phyloP scores from a whole-genome alignment of 37 sponge, comb jelly and placozoan genomes.

The Lycopodina hypogea region DNA sequence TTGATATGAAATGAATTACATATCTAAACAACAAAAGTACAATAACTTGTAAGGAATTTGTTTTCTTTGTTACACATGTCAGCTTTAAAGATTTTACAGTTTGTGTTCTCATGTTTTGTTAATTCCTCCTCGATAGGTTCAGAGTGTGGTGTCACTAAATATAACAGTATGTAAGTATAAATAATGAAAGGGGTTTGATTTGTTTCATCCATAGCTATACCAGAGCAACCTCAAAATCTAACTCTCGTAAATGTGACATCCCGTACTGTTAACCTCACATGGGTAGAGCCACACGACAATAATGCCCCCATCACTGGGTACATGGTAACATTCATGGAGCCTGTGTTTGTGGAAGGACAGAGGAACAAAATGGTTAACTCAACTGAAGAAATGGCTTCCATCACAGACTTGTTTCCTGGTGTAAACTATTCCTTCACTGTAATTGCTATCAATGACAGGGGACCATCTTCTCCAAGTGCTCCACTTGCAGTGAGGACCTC shows the following conservation, averaged over 20 bases:
- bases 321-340: slow-evolving; percentile 21
- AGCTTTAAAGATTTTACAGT: too few relatives aligned
- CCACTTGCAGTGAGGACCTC: too few relatives aligned
- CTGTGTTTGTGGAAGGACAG: slow-evolving; percentile 24
- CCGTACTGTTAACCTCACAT: slow-evolving; percentile 14
- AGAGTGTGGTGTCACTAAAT: background rate
- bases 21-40: too few relatives aligned
- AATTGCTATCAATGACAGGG: slow-evolving; percentile 50
- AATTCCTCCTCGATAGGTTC: background rate
- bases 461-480: too few relatives aligned
- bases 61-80: too few relatives aligned
- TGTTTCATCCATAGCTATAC: slow-evolving; percentile 21
- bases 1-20: too few relatives aligned
- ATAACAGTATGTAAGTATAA: background rate
- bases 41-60: too few relatives aligned
- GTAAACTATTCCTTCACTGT: slow-evolving; percentile 53
- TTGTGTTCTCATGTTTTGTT: too few relatives aligned
- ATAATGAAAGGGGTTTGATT: background rate
- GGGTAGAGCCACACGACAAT: slow-evolving; percentile 59
- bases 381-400: slow-evolving; percentile 8
- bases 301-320: slow-evolving; percentile 57
- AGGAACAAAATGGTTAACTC: background rate
- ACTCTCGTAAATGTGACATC: slow-evolving; percentile 27
- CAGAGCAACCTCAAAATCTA: slow-evolving; percentile 48
- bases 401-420: slow-evolving; percentile 49